Conservation (phyloP, 2,888 invertebrate genomes). For the Mesopsocus fuscifrons region DNA sequence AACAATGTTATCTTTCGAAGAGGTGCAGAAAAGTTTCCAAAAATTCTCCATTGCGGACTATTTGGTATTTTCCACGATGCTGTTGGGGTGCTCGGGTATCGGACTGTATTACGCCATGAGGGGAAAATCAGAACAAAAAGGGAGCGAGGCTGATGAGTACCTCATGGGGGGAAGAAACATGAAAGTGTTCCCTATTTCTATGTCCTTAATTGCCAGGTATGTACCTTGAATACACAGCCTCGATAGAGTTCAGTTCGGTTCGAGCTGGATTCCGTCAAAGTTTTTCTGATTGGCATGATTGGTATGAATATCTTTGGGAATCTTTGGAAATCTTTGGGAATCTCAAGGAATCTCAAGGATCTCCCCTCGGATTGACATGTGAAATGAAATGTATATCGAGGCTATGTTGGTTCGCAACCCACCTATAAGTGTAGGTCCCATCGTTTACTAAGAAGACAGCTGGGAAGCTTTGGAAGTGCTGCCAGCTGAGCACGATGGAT, state of each 20-base stretch:
- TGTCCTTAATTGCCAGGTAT: conserved; percentile 71
- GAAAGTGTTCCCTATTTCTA: conserved; percentile 61
- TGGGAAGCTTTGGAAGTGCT: too few relatives aligned
- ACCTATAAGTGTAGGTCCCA: too few relatives aligned
- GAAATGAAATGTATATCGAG: too few relatives aligned
- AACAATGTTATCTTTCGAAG: too few relatives aligned
- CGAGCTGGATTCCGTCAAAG: background rate
- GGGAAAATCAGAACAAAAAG: conserved; percentile 38
- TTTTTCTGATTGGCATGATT: too few relatives aligned
- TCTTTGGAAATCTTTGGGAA: background rate
- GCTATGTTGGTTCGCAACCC: too few relatives aligned
- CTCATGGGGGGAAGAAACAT: conserved; percentile 65
- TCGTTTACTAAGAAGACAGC: too few relatives aligned
- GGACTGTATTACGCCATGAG: conserved; percentile 69
- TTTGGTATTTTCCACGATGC: conserved; percentile 54
- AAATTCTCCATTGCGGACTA: conserved; percentile 57
- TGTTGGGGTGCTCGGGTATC: conserved; percentile 52
- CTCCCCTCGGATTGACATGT: too few relatives aligned
- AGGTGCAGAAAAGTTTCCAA: conserved; percentile 34
- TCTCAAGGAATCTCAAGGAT: too few relatives aligned
- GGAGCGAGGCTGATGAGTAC: conserved; percentile 46
- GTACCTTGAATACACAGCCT: conserved; percentile 17
- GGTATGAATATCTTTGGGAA: background rate
- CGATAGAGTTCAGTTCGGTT: background rate
- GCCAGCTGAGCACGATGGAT: too few relatives aligned